phyloP scores from a whole-genome alignment of 2,888 invertebrate species.

The Heliconius charithonia region DNA sequence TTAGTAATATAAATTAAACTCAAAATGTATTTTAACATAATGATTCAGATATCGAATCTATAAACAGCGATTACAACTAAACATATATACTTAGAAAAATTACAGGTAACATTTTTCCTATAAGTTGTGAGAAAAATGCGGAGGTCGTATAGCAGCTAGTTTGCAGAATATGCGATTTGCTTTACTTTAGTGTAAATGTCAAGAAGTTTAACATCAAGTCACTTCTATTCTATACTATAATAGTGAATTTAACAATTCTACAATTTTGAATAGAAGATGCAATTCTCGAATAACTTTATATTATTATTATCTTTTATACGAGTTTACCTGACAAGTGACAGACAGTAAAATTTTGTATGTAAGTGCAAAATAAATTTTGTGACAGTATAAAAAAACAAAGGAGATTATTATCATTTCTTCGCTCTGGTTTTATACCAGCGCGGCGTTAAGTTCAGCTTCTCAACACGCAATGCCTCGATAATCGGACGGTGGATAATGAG shows the following conservation, averaged over 20 bases:
- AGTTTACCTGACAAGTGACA: slow-evolving; percentile 16
- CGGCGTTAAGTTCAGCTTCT: background rate
- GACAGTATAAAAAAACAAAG: background rate
- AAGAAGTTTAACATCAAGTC: slow-evolving; percentile 23
- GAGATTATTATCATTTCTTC: background rate
- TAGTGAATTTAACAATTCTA: slow-evolving; percentile 8
- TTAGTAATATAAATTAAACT: background rate
- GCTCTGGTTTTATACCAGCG: background rate
- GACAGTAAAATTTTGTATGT: slow-evolving; percentile 1
- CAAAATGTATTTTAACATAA: background rate
- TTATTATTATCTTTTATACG: background rate
- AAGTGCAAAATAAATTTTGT: background rate
- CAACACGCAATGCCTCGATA: background rate
- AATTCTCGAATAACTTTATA: slow-evolving; percentile 13
- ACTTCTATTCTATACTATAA: slow-evolving; percentile 4
- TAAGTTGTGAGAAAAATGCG: slow-evolving; percentile 1
- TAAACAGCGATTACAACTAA: background rate
- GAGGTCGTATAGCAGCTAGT: slow-evolving; percentile 1
- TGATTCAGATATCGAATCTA: background rate
- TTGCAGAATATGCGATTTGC: background rate
- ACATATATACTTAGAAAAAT: background rate
- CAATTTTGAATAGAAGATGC: slow-evolving; percentile 12
- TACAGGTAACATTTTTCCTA: background rate
- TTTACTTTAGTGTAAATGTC: slow-evolving; percentile 18
- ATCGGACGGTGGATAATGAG: background rate